phyloP scores from a whole-genome alignment of 2,888 invertebrate genomes.

The Phengaris alcon region DNA sequence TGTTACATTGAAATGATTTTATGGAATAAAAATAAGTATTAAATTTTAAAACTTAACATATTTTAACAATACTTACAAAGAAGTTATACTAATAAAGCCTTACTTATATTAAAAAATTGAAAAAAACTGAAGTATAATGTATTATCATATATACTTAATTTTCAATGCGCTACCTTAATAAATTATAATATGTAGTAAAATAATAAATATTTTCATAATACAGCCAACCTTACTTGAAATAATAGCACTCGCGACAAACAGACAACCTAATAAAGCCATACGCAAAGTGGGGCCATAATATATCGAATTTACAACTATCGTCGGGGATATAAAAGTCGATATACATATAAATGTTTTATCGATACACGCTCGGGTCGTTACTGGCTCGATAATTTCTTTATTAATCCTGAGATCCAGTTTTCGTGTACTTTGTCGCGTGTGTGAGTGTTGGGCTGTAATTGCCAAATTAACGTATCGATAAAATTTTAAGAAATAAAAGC shows the following conservation, averaged over 20 bases:
- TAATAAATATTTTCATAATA: neutral
- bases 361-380: slow-evolving; percentile 62
- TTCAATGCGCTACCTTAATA: neutral
- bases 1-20: too few species aligned
- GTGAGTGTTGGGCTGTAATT: neutral
- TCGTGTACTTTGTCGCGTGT: slow-evolving; percentile 30
- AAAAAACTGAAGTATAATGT: too few species aligned
- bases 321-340: slow-evolving; percentile 66
- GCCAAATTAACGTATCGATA: slow-evolving; percentile 3
- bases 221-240: slow-evolving; percentile 20
- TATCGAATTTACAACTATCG: slow-evolving; percentile 62
- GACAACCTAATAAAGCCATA: slow-evolving; percentile 63
- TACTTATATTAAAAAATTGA: too few species aligned
- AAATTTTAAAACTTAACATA: too few species aligned
- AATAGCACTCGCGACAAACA: slow-evolving; percentile 43
- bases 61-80: too few species aligned
- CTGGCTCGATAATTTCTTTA: slow-evolving; percentile 64
- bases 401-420: slow-evolving; percentile 56
- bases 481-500: neutral
- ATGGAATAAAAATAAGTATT: too few species aligned
- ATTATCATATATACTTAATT: too few species aligned
- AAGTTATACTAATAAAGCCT: too few species aligned
- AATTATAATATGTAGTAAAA: neutral
- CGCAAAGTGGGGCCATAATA: slow-evolving; percentile 52
- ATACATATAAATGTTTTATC: slow-evolving; percentile 64